These are phyloP conservation scores for Cryptoblepharus egeriae DNA, from an alignment of 2,797 vertebrate genomes.

Conservation along the genomic window DNA sequence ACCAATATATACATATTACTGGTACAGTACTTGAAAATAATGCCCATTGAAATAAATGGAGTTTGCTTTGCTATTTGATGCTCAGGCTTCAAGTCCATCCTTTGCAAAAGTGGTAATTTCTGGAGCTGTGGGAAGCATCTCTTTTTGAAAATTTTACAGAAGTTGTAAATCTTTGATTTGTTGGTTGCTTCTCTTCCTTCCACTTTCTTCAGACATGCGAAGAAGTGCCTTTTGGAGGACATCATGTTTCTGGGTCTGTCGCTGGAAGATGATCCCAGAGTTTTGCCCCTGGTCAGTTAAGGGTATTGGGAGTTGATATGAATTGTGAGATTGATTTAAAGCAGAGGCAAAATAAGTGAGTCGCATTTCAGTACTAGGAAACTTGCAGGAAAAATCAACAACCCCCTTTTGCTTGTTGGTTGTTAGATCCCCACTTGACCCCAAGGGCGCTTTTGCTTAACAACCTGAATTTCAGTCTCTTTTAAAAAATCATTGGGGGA, in stretches of 20 bases:
- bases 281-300: background rate
- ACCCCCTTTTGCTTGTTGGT: background rate
- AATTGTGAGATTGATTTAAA: background rate
- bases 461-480: background rate
- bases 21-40: background rate
- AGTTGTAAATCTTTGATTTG: background rate
- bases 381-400: background rate
- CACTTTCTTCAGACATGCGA: background rate
- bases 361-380: background rate
- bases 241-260: background rate
- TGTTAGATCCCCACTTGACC: background rate
- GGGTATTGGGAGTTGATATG: background rate
- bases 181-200: conserved; percentile 8
- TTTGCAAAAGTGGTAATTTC: conserved; percentile 3
- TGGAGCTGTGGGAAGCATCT: background rate
- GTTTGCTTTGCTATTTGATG: background rate
- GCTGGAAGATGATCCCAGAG: background rate
- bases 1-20: background rate
- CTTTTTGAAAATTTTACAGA: background rate
- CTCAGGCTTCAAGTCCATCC: background rate
- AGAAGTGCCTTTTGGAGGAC: background rate
- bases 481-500: background rate
- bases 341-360: background rate
- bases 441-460: background rate
- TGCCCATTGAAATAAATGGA: background rate